Evolutionary conservation across 2,888 invertebrate genomes (phyloP).

Genomic region (Resseliella maxima): DNA sequence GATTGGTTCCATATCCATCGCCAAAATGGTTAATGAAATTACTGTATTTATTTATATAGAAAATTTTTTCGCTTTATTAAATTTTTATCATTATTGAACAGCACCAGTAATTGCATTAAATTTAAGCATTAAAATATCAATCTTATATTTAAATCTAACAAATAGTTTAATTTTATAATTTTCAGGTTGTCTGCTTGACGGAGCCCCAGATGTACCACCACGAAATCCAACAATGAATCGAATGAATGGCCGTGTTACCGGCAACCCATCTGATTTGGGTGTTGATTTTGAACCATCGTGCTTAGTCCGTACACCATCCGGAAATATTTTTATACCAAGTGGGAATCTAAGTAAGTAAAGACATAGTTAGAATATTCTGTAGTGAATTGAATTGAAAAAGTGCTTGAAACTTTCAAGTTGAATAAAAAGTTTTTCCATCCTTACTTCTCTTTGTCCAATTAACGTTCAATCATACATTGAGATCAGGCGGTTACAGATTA

Average conservation of each 20-base stretch:
- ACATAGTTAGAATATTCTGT: not conserved
- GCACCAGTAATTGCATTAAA: no score
- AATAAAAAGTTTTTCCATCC: no score
- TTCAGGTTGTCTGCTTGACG: slow-evolving; percentile 88
- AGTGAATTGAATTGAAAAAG: no score
- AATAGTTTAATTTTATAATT: slow-evolving; percentile 59
- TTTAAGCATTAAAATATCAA: not conserved
- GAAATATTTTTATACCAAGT: slow-evolving; percentile 93
- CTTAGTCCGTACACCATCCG: slow-evolving; percentile 89
- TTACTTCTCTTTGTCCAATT: no score
- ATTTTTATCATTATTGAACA: no score
- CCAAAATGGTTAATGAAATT: no score
- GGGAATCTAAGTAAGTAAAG: slow-evolving; percentile 73
- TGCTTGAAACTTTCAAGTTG: no score
- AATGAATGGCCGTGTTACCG: slow-evolving; percentile 87
- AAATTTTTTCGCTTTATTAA: no score
- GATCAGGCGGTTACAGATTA: no score
- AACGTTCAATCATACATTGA: no score
- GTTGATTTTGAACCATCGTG: slow-evolving; percentile 90
- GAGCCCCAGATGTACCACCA: slow-evolving; percentile 89
- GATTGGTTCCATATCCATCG: no score
- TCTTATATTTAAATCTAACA: not conserved
- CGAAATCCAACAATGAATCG: slow-evolving; percentile 92
- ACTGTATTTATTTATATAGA: no score
- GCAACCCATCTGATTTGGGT: slow-evolving; percentile 79